Base-by-base conservation (phyloP, 1,140 invertebrate genomes). In the Vanessa tameamea region DNA sequence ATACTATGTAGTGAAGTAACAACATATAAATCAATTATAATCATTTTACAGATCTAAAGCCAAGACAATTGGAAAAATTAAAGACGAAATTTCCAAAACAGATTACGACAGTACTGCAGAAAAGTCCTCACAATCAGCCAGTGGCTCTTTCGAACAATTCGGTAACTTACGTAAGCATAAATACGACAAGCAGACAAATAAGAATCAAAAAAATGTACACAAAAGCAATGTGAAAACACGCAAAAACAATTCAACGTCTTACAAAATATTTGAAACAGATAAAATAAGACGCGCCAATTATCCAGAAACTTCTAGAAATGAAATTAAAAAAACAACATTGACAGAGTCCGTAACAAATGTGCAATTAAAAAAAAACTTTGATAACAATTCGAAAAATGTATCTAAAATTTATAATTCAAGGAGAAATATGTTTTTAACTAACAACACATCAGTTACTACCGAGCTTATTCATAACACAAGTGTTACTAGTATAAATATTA, bases 91-190 rank as follows among this genome's bases (percentile, higher is more conserved):
- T 43, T 61, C 26, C 16, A 53, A 64, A 20, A 59, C 5, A 26
- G 51, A 64, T 13, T 13, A 71, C 23, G 31, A 37, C 14, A 37
- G 31, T 15, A 15, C 11, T 31, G 23, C 5, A 31, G 31, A 64
- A n/a, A 64, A 12, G 13, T 51, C 47, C 14, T 51, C 48, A 15
- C 12, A 1, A 61, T 31, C 51, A 20, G 15, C 15, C 20, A 57
- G 53, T 57, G n/a, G 23, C 0, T 78, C 74, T 16, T 47, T 70
- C 57, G 78, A 79, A 53, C 53, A 75, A 37, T 79, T 79, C 31
- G 78, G 75, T 48, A 77, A n/a, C 16, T 37, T 61, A n/a, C n/a
- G n/a, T n/a, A n/a, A n/a, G 31, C 15, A 61, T 16, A 61, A 23
- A 61, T 14, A 57, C 13, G 37, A n/a, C 0, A 37, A 4, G 31